A percentile compares a stretch with the other conserved stretches of the same genome.
Evolutionary conservation across 2,797 vertebrate species (phyloP).

Genomic region (Brachymystax lenok): DNA sequence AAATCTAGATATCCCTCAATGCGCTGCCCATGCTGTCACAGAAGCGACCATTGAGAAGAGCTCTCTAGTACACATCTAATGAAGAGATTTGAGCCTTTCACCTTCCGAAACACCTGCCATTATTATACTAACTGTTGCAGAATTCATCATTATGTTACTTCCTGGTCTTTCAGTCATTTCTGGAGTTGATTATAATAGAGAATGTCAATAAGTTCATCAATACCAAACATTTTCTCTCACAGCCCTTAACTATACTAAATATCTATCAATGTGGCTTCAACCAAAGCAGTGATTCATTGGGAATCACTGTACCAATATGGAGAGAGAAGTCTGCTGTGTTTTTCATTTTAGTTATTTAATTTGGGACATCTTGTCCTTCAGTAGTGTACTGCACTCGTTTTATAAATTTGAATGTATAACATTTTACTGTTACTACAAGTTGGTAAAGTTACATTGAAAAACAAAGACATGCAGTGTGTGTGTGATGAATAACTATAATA

Average conservation of each 20-base stretch:
- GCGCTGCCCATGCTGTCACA: no score
- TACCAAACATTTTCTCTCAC: constrained; percentile 11
- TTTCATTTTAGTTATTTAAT: not conserved
- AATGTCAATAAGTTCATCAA: not conserved
- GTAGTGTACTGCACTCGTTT: constrained; percentile 21
- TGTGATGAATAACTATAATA: constrained; percentile 67
- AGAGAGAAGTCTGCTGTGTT: not conserved
- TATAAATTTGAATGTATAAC: constrained; percentile 64
- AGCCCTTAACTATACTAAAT: constrained; percentile 59
- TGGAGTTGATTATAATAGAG: not conserved
- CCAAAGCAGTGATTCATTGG: constrained; percentile 21
- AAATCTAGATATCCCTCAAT: no score
- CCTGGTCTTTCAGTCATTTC: no score
- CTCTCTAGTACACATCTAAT: no score
- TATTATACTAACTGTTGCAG: no score
- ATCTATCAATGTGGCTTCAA: constrained; percentile 37
- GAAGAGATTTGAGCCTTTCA: no score
- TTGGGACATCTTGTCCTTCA: constrained; percentile 23
- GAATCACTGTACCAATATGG: not conserved
- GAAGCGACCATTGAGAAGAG: no score
- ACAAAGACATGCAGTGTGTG: constrained; percentile 35
- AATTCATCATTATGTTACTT: no score
- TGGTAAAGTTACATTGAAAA: constrained; percentile 1
- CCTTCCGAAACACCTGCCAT: no score
- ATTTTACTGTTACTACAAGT: constrained; percentile 39